phyloP scores from a whole-genome alignment of 2,888 invertebrate genomes.

The Incurvaria masculella region DNA sequence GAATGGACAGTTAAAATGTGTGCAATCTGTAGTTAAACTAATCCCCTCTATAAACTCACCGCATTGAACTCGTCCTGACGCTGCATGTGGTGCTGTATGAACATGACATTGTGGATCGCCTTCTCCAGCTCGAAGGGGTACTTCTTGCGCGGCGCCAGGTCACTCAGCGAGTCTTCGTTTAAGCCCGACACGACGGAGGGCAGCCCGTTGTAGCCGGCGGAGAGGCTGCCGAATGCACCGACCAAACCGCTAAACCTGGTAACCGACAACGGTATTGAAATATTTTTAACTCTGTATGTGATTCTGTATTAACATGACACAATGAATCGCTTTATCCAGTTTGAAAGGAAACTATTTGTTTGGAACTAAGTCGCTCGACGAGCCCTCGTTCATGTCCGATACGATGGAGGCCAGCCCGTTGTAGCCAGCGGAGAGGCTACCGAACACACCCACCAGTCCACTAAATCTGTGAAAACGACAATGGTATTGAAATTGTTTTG shows the following conservation, averaged over 20 bases:
- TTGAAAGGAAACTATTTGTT: constrained; percentile 90
- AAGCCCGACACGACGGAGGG: constrained; percentile 81
- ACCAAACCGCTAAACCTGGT: constrained; percentile 72
- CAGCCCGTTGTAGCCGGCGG: constrained; percentile 74
- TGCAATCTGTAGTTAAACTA: constrained; percentile 23
- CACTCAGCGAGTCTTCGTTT: constrained; percentile 79
- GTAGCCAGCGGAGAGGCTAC: constrained; percentile 65
- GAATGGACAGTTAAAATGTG: neutral
- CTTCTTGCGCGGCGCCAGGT: constrained; percentile 77
- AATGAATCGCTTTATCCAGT: constrained; percentile 89
- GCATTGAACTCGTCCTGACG: constrained; percentile 94
- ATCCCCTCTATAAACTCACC: constrained; percentile 68
- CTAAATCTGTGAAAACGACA: constrained; percentile 57
- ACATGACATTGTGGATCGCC: constrained; percentile 93
- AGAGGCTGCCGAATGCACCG: constrained; percentile 64
- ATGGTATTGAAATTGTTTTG: constrained; percentile 88
- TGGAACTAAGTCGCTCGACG: constrained; percentile 75
- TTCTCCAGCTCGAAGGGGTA: constrained; percentile 92
- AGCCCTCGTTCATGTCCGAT: constrained; percentile 81
- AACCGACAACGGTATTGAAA: neutral
- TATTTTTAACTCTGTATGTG: constrained; percentile 86
- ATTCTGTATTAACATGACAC: constrained; percentile 94
- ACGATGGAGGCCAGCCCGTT: constrained; percentile 81
- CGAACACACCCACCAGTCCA: constrained; percentile 70
- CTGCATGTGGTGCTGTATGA: constrained; percentile 92